A percentile compares a stretch with the other conserved stretches of the same genome.
Conservation (phyloP, 2,888 invertebrate species). For the Muschampia plurimacula region DNA sequence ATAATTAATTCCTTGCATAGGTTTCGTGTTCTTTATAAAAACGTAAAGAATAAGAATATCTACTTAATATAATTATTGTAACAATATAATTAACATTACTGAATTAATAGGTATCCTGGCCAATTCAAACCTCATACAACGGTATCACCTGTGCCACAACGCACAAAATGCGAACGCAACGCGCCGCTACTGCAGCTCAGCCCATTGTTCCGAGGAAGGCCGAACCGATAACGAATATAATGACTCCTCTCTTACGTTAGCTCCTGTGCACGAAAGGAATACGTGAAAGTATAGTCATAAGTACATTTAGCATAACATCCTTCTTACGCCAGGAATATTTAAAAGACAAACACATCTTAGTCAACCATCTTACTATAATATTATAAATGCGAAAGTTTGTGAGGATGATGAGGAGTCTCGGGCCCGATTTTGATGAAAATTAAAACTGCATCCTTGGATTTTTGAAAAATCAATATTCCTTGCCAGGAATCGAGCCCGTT, state of each 20-base stretch:
- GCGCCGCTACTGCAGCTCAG: conserved; percentile 33
- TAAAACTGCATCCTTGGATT: too few species aligned
- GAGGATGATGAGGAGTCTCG: too few species aligned
- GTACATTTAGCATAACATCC: neutral
- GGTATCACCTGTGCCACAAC: neutral
- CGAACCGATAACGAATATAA: conserved; percentile 51
- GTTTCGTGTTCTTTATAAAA: too few species aligned
- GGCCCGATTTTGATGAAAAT: too few species aligned
- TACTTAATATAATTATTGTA: too few species aligned
- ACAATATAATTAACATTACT: neutral
- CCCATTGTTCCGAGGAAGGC: conserved; percentile 71
- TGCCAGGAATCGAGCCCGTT: too few species aligned
- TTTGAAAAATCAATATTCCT: too few species aligned
- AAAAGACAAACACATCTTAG: neutral
- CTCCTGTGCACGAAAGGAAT: conserved; percentile 13
- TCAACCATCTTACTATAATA: too few species aligned
- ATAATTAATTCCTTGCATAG: too few species aligned
- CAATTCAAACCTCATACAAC: neutral
- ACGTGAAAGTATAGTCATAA: neutral
- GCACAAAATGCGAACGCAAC: conserved; percentile 18
- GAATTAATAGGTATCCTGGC: neutral
- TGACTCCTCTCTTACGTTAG: conserved; percentile 36
- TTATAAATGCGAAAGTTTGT: too few species aligned
- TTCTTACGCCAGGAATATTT: neutral
- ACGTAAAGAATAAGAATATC: too few species aligned